These are phyloP conservation scores for Manis pentadactyla DNA, from an alignment of 2,797 vertebrate species.

Conservation along the genomic window DNA sequence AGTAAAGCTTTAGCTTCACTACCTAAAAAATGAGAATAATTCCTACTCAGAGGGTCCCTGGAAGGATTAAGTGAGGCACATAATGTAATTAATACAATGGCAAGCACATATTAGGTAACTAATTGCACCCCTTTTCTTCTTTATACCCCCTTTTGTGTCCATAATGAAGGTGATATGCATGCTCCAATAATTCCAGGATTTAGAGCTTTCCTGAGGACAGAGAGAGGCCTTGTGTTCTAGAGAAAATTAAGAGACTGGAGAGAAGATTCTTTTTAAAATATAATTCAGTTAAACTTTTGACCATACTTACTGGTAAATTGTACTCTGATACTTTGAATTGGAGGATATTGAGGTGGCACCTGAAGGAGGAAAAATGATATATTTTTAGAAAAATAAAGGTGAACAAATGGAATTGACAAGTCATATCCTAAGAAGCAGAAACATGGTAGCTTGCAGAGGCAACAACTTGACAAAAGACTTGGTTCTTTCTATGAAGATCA, in stretches of 20 bases:
- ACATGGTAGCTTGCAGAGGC: background rate
- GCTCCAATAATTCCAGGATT: background rate
- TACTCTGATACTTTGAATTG: slow-evolving; percentile 66
- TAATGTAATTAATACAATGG: background rate
- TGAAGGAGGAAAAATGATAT: slow-evolving; percentile 33
- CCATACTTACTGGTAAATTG: slow-evolving; percentile 73
- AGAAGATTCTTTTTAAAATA: slow-evolving; percentile 36
- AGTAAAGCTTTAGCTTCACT: background rate
- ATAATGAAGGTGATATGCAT: slow-evolving; percentile 20
- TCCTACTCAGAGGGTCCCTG: background rate
- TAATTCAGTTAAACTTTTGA: background rate
- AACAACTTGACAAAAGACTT: background rate
- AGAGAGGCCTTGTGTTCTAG: background rate
- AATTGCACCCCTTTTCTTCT: background rate
- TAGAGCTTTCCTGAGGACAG: background rate
- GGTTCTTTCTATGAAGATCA: background rate
- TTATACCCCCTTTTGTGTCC: background rate
- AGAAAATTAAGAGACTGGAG: slow-evolving; percentile 11
- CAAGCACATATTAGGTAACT: background rate
- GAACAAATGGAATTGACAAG: background rate
- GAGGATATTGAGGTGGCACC: slow-evolving; percentile 42
- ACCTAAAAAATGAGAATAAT: slow-evolving; percentile 24
- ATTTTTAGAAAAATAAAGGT: slow-evolving; percentile 13
- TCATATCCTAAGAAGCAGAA: background rate
- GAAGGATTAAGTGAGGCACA: background rate